Evolutionary conservation across 2,797 vertebrate genomes (phyloP).

Genomic region (Acanthis flammea): DNA sequence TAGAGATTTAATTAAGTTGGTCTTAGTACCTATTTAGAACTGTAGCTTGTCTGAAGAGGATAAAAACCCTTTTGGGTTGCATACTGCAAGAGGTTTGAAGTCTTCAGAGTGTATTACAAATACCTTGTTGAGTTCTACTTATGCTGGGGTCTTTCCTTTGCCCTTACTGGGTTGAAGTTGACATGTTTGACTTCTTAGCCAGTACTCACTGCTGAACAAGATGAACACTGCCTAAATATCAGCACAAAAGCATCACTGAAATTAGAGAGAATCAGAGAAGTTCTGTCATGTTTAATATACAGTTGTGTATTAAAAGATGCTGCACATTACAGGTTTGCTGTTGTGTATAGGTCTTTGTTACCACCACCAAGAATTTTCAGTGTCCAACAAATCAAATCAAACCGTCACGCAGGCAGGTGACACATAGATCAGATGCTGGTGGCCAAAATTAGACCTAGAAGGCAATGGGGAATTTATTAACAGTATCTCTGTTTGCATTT

Average conservation of each 20-base stretch:
- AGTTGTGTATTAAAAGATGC: not conserved
- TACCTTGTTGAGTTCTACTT: not conserved
- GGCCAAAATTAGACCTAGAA: not conserved
- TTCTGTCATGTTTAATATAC: not conserved
- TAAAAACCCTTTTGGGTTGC: not conserved
- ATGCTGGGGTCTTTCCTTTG: not conserved
- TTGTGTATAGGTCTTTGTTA: not conserved
- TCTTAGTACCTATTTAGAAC: constrained; percentile 12
- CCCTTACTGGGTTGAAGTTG: not conserved
- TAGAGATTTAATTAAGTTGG: constrained; percentile 50
- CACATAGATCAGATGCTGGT: not conserved
- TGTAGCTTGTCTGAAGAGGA: not conserved
- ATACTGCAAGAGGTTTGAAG: not conserved
- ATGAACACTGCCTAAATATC: not conserved
- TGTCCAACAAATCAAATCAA: not conserved
- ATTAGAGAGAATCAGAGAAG: not conserved
- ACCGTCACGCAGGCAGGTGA: not conserved
- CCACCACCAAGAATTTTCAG: not conserved
- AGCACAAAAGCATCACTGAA: not conserved
- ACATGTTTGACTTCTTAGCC: not conserved
- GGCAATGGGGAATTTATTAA: not conserved
- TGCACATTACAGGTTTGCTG: not conserved
- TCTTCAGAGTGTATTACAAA: not conserved
- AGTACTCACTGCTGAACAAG: not conserved
- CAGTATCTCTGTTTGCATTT: not conserved